These are phyloP conservation scores for Hypanus sabinus DNA, from an alignment of 2,113 vertebrate genomes.

Conservation along the genomic window DNA sequence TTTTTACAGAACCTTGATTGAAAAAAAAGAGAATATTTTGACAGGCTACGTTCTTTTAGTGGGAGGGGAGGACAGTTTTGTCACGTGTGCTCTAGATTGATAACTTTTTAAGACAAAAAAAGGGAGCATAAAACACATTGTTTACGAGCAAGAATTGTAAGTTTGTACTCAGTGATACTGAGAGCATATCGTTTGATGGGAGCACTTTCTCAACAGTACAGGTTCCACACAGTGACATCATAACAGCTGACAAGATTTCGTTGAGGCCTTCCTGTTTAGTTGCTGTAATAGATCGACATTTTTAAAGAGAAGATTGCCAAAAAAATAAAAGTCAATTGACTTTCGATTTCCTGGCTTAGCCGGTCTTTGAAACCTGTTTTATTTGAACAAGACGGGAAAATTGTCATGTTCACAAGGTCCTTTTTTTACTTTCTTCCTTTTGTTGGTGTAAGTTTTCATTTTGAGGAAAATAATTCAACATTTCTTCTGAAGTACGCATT, in stretches of 20 bases:
- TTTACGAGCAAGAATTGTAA: constrained; percentile 33
- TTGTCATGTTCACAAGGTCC: not conserved
- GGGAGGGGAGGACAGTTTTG: constrained; percentile 16
- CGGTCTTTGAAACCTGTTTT: not conserved
- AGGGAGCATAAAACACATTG: constrained; percentile 33
- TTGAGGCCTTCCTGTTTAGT: constrained; percentile 27
- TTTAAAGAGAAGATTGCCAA: constrained; percentile 33
- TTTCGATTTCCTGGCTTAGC: not conserved
- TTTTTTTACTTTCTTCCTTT: not conserved
- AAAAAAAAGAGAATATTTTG: constrained; percentile 54
- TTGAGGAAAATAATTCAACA: not conserved
- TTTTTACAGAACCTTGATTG: constrained; percentile 78
- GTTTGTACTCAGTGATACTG: constrained; percentile 21
- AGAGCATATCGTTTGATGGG: constrained; percentile 25
- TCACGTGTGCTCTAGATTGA: constrained; percentile 34
- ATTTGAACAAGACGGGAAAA: not conserved
- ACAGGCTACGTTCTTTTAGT: constrained; percentile 65
- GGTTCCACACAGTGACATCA: constrained; percentile 35
- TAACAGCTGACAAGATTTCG: constrained; percentile 27
- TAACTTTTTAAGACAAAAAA: constrained; percentile 39
- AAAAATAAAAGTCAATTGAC: constrained; percentile 6
- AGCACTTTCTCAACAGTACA: constrained; percentile 17
- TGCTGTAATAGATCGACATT: constrained; percentile 12
- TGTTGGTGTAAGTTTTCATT: not conserved
- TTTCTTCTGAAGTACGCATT: not conserved